Percentiles rank a stretch among this genome's conserved stretches.
Evolutionary conservation across 2,113 vertebrate genomes (phyloP).

Genomic region (Psophia crepitans): DNA sequence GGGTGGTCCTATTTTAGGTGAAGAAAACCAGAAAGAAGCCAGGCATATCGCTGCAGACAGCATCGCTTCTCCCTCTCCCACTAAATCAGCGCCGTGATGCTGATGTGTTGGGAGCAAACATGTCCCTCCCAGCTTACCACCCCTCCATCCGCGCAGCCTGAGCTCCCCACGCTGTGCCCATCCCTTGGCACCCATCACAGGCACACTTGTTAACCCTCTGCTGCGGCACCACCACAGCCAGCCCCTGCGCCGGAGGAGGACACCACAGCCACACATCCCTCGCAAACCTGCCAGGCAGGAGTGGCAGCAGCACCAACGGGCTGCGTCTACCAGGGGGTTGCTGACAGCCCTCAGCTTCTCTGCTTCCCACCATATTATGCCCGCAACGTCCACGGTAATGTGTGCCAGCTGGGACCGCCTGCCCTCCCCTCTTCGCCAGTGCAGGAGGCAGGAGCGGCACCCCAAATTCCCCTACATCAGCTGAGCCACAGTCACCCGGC

Average conservation of each 20-base stretch:
- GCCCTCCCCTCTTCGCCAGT: fast-evolving
- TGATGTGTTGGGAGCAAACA: neutral
- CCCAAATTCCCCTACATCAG: neutral
- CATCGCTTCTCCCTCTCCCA: neutral
- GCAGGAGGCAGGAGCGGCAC: neutral
- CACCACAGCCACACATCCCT: neutral
- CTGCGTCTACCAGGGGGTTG: neutral
- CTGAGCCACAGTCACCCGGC: fast-evolving
- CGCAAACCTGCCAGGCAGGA: neutral
- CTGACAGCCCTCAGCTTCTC: neutral
- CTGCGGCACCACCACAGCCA: neutral
- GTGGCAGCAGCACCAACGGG: fast-evolving
- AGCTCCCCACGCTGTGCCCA: neutral
- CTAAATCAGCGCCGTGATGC: neutral
- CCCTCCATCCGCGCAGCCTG: neutral
- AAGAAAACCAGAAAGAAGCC: neutral
- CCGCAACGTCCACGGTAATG: fast-evolving
- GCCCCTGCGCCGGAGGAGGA: neutral
- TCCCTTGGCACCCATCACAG: neutral
- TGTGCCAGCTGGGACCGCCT: fast-evolving
- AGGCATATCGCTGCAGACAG: neutral
- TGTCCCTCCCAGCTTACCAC: neutral
- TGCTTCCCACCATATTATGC: neutral
- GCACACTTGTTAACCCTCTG: neutral
- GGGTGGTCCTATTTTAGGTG: neutral